Conservation (phyloP, 92 coral and sea anemone genomes). For the Paragorgia papillata region DNA sequence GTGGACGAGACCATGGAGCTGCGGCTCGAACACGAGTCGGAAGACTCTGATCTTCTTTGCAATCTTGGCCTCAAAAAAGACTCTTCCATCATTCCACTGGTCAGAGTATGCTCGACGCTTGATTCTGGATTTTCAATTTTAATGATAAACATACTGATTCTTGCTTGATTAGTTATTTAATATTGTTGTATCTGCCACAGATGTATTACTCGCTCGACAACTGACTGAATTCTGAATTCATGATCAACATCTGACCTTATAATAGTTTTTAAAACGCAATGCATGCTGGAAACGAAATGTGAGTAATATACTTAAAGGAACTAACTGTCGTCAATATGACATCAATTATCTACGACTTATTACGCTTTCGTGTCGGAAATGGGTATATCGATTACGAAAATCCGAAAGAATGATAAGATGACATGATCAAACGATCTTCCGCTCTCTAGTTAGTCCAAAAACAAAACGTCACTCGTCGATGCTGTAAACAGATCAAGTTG, state of each 20-base stretch:
- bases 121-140: neutral
- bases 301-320: neutral
- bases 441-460: no score
- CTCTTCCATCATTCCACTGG: neutral
- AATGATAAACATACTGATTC: neutral
- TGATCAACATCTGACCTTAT: neutral
- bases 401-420: neutral
- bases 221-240: neutral
- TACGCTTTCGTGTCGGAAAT: neutral
- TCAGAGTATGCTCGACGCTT: neutral
- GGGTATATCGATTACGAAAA: neutral
- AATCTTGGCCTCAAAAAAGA: constrained; percentile 9
- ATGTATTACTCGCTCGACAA: constrained; percentile 14
- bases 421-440: neutral
- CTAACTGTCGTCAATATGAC: constrained; percentile 1
- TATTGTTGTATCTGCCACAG: neutral
- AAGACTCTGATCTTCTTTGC: neutral
- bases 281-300: neutral
- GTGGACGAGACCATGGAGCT: constrained; percentile 22
- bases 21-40: constrained; percentile 21
- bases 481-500: neutral
- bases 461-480: neutral
- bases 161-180: neutral
- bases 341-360: neutral
- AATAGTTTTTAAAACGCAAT: neutral